phyloP scores from a whole-genome alignment of 2,797 vertebrate species.

The Darevskia mixta region DNA sequence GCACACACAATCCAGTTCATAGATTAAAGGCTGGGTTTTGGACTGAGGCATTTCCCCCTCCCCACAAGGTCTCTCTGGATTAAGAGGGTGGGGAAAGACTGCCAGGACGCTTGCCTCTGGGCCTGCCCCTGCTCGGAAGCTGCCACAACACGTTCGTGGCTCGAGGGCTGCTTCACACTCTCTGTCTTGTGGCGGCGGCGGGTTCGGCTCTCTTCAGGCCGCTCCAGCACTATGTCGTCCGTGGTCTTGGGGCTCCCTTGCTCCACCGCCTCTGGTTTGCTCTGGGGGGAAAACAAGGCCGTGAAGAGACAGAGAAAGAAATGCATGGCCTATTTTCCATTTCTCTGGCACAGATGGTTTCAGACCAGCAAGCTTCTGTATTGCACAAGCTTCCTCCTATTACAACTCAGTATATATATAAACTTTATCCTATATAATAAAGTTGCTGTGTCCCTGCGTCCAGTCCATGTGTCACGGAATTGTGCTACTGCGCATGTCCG shows the following conservation, averaged over 20 bases:
- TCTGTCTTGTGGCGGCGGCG: conserved; percentile 96
- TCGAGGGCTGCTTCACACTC: conserved; percentile 91
- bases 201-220: conserved; percentile 88
- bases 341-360: neutral
- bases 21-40: neutral
- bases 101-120: conserved; percentile 74
- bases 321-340: neutral
- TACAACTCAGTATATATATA: neutral
- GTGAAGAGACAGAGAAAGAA: neutral
- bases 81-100: neutral
- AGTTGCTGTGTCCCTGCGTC: no score
- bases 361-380: neutral
- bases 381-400: neutral
- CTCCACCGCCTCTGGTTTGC: conserved; percentile 92
- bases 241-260: conserved; percentile 95
- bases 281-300: conserved; percentile 75
- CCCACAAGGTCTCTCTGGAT: neutral
- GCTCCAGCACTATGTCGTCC: conserved; percentile 95
- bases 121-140: conserved; percentile 89
- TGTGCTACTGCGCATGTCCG: no score
- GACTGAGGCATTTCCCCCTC: neutral
- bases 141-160: conserved; percentile 82
- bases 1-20: neutral
- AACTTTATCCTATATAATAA: no score
- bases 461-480: no score